These are phyloP conservation scores for Leucophenga maculata DNA, from an alignment of 2,888 invertebrate species.

Conservation along the genomic window DNA sequence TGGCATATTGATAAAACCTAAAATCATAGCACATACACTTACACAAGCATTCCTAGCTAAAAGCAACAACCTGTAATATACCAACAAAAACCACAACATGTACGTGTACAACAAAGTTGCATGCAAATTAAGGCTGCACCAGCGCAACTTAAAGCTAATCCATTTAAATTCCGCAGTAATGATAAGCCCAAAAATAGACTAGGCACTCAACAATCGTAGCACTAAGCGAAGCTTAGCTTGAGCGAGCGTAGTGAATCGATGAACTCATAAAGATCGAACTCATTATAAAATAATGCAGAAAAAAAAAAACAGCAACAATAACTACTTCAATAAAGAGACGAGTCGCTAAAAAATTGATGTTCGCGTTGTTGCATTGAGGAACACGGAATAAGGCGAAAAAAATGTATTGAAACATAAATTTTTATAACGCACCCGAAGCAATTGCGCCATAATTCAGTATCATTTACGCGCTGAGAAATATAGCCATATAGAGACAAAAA, in stretches of 20 bases:
- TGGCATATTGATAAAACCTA: too few relatives aligned
- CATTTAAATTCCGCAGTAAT: constrained; percentile 6
- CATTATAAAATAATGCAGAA: constrained; percentile 52
- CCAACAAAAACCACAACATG: background rate
- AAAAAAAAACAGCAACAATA: background rate
- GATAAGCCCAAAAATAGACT: constrained; percentile 22
- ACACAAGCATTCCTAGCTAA: background rate
- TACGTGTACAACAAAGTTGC: background rate
- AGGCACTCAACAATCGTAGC: background rate
- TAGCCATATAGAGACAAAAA: constrained; percentile 7
- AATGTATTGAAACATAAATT: constrained; percentile 21
- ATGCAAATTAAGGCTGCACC: constrained; percentile 21
- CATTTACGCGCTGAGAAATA: constrained; percentile 19
- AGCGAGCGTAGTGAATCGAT: constrained; percentile 38
- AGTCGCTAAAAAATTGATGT: background rate
- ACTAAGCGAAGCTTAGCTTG: background rate
- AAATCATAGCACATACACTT: too few relatives aligned
- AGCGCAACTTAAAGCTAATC: constrained; percentile 22
- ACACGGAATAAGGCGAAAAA: background rate
- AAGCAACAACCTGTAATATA: background rate
- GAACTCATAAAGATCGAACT: constrained; percentile 63
- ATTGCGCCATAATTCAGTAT: constrained; percentile 23
- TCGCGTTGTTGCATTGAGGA: background rate
- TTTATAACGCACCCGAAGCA: constrained; percentile 27
- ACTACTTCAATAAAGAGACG: too few relatives aligned